These are phyloP conservation scores for Papilio machaon DNA, from an alignment of 1,140 invertebrate species.

Conservation along the genomic window DNA sequence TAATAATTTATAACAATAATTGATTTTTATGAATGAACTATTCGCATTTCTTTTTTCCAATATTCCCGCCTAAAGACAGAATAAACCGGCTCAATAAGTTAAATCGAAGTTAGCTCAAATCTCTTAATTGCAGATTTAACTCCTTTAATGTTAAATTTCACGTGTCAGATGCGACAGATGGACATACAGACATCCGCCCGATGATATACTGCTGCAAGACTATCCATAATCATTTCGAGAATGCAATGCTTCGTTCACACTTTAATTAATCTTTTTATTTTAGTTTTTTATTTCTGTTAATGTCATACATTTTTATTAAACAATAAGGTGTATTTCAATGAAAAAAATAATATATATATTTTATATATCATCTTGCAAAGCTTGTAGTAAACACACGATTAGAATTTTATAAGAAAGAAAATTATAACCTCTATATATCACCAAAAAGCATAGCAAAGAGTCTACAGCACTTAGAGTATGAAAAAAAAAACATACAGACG, in stretches of 20 bases:
- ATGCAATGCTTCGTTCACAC: conserved; percentile 8
- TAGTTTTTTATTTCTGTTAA: neutral
- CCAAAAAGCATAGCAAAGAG: no score
- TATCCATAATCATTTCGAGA: conserved; percentile 36
- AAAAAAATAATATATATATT: no score
- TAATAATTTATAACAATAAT: no score
- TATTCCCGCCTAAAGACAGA: neutral
- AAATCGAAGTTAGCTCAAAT: conserved; percentile 26
- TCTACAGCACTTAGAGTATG: no score
- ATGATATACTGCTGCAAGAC: conserved; percentile 34
- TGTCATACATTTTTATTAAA: no score
- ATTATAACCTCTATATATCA: no score
- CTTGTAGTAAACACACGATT: no score
- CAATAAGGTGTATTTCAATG: no score
- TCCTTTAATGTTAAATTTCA: conserved; percentile 40
- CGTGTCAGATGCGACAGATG: conserved; percentile 36
- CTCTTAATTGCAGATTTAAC: conserved; percentile 35
- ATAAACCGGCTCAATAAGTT: neutral
- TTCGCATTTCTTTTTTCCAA: neutral
- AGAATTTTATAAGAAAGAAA: no score
- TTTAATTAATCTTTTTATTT: neutral
- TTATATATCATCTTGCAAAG: no score
- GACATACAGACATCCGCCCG: conserved; percentile 38
- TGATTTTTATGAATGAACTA: no score
- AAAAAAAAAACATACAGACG: no score